These are phyloP conservation scores for Aspidiotus destructor DNA, from an alignment of 2,888 invertebrate genomes.

Conservation along the genomic window DNA sequence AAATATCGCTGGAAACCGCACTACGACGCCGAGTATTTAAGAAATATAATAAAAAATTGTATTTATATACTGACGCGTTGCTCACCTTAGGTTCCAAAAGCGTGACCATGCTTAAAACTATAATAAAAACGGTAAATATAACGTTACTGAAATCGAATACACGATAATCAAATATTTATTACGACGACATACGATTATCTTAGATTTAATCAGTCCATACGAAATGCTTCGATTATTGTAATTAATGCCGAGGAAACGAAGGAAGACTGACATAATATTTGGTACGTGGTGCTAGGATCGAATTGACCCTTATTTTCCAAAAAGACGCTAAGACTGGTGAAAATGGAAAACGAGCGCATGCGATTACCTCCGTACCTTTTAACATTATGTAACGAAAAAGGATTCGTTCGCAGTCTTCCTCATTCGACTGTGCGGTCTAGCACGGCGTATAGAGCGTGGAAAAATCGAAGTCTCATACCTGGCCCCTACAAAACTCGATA, in stretches of 20 bases:
- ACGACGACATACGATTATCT: slow-evolving; percentile 8
- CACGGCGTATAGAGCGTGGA: neutral
- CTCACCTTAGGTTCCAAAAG: slow-evolving; percentile 27
- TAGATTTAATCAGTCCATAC: slow-evolving; percentile 23
- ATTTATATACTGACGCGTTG: neutral
- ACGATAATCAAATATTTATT: neutral
- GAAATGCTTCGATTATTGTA: slow-evolving; percentile 29
- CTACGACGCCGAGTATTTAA: too few species aligned
- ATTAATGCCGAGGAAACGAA: slow-evolving; percentile 24
- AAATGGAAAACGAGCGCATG: slow-evolving; percentile 15
- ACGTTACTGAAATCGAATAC: neutral
- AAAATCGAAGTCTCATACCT: neutral
- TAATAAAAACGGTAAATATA: slow-evolving; percentile 8
- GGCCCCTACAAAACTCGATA: neutral
- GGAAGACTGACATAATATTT: slow-evolving; percentile 28
- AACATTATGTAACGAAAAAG: too few species aligned
- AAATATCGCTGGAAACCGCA: too few species aligned
- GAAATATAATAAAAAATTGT: too few species aligned
- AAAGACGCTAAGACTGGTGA: slow-evolving; percentile 20
- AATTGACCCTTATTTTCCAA: slow-evolving; percentile 26
- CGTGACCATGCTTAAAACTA: slow-evolving; percentile 22
- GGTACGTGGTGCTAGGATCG: neutral
- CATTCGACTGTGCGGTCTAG: neutral
- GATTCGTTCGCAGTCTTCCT: too few species aligned
- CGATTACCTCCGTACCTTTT: slow-evolving; percentile 12